Evolutionary conservation across 2,797 vertebrate species (phyloP).

Genomic region (Semotilus atromaculatus): DNA sequence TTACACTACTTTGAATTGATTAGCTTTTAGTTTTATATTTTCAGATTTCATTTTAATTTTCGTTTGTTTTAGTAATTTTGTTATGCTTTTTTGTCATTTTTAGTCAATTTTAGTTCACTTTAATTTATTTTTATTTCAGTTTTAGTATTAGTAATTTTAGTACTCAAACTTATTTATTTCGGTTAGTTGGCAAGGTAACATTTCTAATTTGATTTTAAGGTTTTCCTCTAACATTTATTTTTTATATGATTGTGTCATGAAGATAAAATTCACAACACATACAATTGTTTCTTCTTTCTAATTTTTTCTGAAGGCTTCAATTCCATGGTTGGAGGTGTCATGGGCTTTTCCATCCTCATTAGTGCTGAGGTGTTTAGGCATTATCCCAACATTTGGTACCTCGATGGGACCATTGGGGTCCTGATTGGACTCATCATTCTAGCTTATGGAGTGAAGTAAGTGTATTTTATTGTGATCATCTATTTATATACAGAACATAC

Average conservation of each 20-base stretch:
- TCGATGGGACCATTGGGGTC: constrained; percentile 92
- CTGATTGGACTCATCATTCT: constrained; percentile 95
- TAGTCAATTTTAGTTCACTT: background rate
- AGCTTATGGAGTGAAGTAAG: constrained; percentile 95
- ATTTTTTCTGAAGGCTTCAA: constrained; percentile 87
- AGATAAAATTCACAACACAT: background rate
- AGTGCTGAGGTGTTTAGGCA: constrained; percentile 95
- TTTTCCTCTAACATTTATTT: background rate
- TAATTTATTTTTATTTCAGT: background rate
- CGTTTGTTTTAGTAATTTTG: background rate
- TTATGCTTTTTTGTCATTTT: background rate
- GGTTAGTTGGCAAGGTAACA: background rate
- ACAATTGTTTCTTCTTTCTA: background rate
- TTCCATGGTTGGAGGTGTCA: constrained; percentile 92
- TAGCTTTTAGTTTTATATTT: background rate
- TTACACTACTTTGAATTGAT: background rate
- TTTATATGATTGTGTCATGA: background rate
- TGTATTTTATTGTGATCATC: background rate
- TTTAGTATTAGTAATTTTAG: background rate
- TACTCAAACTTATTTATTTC: background rate
- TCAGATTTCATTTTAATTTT: background rate
- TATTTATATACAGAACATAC: background rate
- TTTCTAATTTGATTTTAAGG: background rate
- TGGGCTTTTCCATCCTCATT: constrained; percentile 98
- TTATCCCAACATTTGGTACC: constrained; percentile 89